Evolutionary conservation across 2,888 invertebrate genomes (phyloP).

Genomic region (Agriopis marginaria): DNA sequence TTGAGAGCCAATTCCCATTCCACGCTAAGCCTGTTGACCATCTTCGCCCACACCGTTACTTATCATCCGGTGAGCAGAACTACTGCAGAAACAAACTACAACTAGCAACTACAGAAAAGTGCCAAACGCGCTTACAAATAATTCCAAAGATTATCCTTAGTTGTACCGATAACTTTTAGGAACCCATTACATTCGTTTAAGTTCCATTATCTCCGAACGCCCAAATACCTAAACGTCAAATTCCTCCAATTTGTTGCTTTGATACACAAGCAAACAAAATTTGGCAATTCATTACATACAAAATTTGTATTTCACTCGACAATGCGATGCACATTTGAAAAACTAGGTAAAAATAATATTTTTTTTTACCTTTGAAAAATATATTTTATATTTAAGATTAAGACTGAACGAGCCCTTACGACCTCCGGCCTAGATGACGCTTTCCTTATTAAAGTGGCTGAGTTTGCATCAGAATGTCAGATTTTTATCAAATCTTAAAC

Average conservation of each 20-base stretch:
- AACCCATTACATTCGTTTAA: not conserved
- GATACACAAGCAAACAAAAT: no score
- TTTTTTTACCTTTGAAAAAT: not conserved
- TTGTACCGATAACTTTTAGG: not conserved
- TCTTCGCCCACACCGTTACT: no score
- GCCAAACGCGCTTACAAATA: not conserved
- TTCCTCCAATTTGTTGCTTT: no score
- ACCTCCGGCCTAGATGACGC: slow-evolving; percentile 36
- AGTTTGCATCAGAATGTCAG: slow-evolving; percentile 20
- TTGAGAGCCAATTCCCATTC: no score
- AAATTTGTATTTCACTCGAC: no score
- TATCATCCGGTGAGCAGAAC: not conserved
- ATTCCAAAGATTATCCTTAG: not conserved
- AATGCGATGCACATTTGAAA: no score
- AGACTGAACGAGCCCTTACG: slow-evolving; percentile 22
- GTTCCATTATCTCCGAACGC: no score
- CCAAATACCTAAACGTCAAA: no score
- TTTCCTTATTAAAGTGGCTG: slow-evolving; percentile 43
- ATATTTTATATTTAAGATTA: not conserved
- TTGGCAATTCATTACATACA: no score
- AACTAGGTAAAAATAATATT: not conserved
- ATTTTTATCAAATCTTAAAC: slow-evolving; percentile 29
- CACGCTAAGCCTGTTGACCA: no score
- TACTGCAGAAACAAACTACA: no score
- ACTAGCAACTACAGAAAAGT: not conserved